Conservation (phyloP, 2,797 vertebrate species). For the Rhabdomys pumilio region DNA sequence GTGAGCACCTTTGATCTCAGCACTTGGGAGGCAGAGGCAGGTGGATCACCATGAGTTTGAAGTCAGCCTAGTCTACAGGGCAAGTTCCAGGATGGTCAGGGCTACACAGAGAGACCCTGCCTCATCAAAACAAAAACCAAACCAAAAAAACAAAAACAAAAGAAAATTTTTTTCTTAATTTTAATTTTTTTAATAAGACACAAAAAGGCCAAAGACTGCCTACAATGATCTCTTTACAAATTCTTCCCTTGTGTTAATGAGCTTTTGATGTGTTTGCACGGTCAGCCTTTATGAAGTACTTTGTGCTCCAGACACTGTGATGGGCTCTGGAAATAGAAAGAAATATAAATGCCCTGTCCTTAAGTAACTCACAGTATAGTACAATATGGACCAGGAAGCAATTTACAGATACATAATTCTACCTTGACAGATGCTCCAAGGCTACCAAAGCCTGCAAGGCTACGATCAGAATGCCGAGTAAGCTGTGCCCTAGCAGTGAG, state of each 20-base stretch:
- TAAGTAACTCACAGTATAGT: background rate
- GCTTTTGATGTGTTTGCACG: background rate
- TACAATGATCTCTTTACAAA: conserved; percentile 39
- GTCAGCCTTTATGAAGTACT: background rate
- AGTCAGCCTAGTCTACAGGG: background rate
- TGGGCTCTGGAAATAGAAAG: background rate
- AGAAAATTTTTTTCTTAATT: background rate
- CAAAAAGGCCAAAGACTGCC: background rate
- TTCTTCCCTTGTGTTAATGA: conserved; percentile 1
- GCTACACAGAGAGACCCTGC: background rate
- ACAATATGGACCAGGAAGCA: background rate
- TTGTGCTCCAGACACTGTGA: background rate
- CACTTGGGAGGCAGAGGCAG: background rate
- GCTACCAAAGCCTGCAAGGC: background rate
- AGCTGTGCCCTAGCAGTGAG: background rate
- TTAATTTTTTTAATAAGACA: background rate
- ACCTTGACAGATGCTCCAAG: background rate
- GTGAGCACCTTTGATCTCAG: background rate
- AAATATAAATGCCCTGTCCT: background rate
- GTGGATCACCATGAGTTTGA: background rate
- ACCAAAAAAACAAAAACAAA: background rate
- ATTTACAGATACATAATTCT: conserved; percentile 2
- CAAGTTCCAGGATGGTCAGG: background rate
- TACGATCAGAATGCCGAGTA: background rate
- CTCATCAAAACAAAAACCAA: background rate